Evolutionary conservation across 2,113 vertebrate species (phyloP), one percentile per base, ranked within the genome.

Genomic region (Neodon shergylaensis): DNA sequence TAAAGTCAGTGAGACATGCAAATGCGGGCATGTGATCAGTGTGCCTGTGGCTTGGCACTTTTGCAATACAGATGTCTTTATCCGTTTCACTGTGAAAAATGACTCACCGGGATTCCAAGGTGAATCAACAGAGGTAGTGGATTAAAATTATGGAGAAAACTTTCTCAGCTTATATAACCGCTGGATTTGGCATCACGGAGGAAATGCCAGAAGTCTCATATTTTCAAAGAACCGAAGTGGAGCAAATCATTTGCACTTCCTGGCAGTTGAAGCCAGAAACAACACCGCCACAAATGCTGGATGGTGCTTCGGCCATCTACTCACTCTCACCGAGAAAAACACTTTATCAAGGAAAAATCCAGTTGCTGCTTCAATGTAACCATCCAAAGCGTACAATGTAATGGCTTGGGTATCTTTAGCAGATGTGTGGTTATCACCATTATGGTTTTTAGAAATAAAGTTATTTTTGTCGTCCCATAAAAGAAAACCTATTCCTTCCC

Each of bases 131-230:
- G 39, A 52, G 33, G 7, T n/a, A 26, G 65, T 94, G n/a, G 31
- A 68, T 88, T 52, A 88, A 85, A 87, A 94, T 42, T 65, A 68
- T 22, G 63, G 77, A 84, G 89, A 79, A 49, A 77, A 42, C 39
- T 33, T 73, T 94, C 72, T 66, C 82, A 78, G 39, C 82, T 89
- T 52, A 93, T 44, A 9, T 31, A 72, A 70, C 44, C 44, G 13
- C 36, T 88, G 49, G 33, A 61, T 93, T 95, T 89, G 54, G 70
- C n/a, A 76, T 91, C 70, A 47, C 24, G 77, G 10, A 83, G 61
- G 79, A 68, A 82, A 63, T 74, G 36, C 49, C 33, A 31, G 36
- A 90, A 47, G 26, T 58, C 44, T 94, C 21, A 9, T 17, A 54
- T 72, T 91, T 58, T 77, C 68, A 85, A 85, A 81, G 88, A 85